Evolutionary conservation across 2,797 vertebrate genomes (phyloP), one percentile per base, ranked within the genome.

Genomic region (Semaprochilodus insignis): DNA sequence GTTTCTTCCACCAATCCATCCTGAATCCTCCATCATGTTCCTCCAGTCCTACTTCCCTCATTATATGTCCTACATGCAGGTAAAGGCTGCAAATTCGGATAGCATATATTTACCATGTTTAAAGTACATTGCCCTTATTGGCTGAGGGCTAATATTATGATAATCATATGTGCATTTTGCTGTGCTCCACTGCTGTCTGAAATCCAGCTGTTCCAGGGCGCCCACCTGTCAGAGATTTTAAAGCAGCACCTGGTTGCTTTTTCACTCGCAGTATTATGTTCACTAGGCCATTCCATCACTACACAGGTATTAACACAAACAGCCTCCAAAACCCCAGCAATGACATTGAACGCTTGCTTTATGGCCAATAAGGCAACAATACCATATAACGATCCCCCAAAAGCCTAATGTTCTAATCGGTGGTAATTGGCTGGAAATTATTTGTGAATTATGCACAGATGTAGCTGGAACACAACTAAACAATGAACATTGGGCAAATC

Each of bases 151-250:
- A 23, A 21, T 10, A 23, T 23, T 2, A 21, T 11, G 13, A 0
- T 63, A 2, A 1, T 14, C 0, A n/a, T 17, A 13, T 54, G 15
- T 67, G 14, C 55, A n/a, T 55, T 15, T 34, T 51, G 17, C 21
- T 34, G 19, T 19, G 52, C 40, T 74, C 15, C 25, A 21, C 16
- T 54, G 52, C 10, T 40, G 62, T 16, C 51, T 44, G 15, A 66
- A 74, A 65, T 31, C n/a, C 72, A 57, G n/a, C 44, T 66, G 59
- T 74, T n/a, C 65, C 17, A 16, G 36, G 36, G 54, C 54, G 40
- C 72, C 69, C 62, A 59, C 10, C 48, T 2, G 17, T 48, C 74
- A 48, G 55, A 31, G 36, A 40, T 81, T 81, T 81, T 66, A 59
- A 55, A 76, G 34, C 19, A 70, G 52, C 72, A 69, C 36, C 36